Base-by-base conservation (phyloP, 1,140 invertebrate species). In the Aleiodes sp. region DNA sequence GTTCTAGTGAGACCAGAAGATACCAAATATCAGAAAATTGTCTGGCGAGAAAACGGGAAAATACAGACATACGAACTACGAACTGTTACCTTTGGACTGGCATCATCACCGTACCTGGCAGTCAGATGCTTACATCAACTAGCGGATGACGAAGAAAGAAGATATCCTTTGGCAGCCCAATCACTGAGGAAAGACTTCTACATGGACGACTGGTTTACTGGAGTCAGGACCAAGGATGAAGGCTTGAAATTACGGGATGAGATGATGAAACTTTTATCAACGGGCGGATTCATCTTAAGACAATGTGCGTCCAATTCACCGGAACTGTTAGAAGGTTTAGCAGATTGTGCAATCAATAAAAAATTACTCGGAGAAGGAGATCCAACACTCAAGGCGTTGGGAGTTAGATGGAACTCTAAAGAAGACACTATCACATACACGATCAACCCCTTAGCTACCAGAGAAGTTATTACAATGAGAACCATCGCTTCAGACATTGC, bases 241-340 rank as follows among this genome's bases (percentile, higher is more conserved):
- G 76, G 75, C 14, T n/a, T 61, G 24, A 12, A 57, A 61, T 56
- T 77, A 7, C 73, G 77, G 57, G 19, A 35, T 4, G 71, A 82
- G 70, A 65, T 82, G 7, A 75, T 75, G 9, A 21, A 66, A 2
- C 39, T 82, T 35, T 63, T 81, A 8, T 14, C 52, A n/a, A 6
- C 6, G 16, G 78, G 74, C 12, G 67, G 70, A 10, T 75, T 82
- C 12, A 37, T 75, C 35, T 57, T 82, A 0, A 71, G 76, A 2
- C 81, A 84, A 71, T 82, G 81, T 76, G 60, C 61, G 9, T 77
- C 76, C 4, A 83, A 83, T 65, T 37, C 59, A 29, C 59, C 67
- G n/a, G 56, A 73, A 16, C 14, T 82, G 4, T 43, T 84, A 16
- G 12, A 65, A 2, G 65, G 46, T 4, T 14, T 80, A n/a, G 68